Percentiles rank a stretch among this genome's conserved stretches.
phyloP scores from a whole-genome alignment of 2,797 vertebrate species.

The Xenentodon cancila region DNA sequence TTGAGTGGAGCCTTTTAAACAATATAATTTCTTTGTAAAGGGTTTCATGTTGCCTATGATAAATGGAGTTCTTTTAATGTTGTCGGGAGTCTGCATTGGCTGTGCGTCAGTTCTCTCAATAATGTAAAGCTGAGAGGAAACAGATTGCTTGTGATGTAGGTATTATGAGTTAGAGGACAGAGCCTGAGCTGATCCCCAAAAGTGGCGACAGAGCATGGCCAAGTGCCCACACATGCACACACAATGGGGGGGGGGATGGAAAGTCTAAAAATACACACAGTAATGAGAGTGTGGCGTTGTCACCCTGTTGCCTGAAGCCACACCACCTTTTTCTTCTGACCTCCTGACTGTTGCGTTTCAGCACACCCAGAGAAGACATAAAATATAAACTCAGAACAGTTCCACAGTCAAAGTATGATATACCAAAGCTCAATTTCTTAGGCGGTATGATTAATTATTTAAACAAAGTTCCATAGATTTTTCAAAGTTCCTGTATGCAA shows the following conservation, averaged over 20 bases:
- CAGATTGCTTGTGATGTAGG: slow-evolving; percentile 66
- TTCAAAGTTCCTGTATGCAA: not conserved
- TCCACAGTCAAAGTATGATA: slow-evolving; percentile 9
- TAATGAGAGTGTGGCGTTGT: slow-evolving; percentile 73
- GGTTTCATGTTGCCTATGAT: slow-evolving; percentile 21
- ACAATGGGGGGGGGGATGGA: slow-evolving; percentile 65
- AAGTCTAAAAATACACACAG: slow-evolving; percentile 76
- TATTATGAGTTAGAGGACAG: slow-evolving; percentile 61
- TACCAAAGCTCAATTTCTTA: not conserved
- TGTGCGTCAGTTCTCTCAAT: slow-evolving; percentile 38
- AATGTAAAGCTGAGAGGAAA: slow-evolving; percentile 54
- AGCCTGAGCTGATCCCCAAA: slow-evolving; percentile 62
- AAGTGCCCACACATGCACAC: slow-evolving; percentile 52
- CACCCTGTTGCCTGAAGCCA: slow-evolving; percentile 57
- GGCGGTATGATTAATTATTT: too few species aligned
- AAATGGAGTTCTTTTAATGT: slow-evolving; percentile 36
- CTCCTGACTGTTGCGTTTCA: slow-evolving; percentile 40
- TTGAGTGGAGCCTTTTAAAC: not conserved
- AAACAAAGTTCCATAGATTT: not conserved
- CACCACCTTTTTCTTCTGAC: slow-evolving; percentile 46
- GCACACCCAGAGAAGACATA: slow-evolving; percentile 25
- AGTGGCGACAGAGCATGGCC: slow-evolving; percentile 65
- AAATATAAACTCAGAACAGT: slow-evolving; percentile 23
- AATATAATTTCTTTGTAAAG: slow-evolving; percentile 7
- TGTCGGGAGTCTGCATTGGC: slow-evolving; percentile 34